Conservation (phyloP, 2,113 vertebrate species). For the Potamarius usumacintae region DNA sequence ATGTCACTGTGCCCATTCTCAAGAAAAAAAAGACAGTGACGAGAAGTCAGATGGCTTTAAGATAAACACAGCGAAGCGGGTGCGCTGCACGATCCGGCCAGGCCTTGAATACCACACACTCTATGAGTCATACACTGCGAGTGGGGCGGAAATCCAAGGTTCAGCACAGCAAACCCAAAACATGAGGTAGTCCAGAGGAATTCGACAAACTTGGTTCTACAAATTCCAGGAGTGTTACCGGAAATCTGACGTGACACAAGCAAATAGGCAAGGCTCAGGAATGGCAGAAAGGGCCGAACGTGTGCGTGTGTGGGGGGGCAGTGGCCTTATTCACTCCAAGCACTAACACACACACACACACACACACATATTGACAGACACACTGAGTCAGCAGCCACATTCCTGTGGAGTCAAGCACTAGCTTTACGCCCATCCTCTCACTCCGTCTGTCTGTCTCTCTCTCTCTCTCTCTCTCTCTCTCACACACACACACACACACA, state of each 20-base stretch:
- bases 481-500: conserved; percentile 18
- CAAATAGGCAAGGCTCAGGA: conserved; percentile 61
- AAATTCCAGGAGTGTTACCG: conserved; percentile 63
- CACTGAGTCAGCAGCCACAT: conserved; percentile 76
- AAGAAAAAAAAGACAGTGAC: conserved; percentile 29
- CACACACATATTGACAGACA: conserved; percentile 65
- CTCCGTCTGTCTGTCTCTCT: too few species aligned
- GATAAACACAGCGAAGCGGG: conserved; percentile 44
- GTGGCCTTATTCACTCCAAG: too few species aligned
- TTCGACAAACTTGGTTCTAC: conserved; percentile 60
- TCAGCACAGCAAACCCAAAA: conserved; percentile 39
- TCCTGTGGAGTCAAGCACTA: conserved; percentile 75
- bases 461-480: too few species aligned
- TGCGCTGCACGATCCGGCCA: background rate
- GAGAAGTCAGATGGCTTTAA: conserved; percentile 34
- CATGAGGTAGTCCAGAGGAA: conserved; percentile 48
- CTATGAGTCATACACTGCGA: conserved; percentile 37
- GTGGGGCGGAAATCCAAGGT: conserved; percentile 43
- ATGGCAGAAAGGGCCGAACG: conserved; percentile 30
- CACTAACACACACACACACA: conserved; percentile 28
- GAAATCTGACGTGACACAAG: conserved; percentile 72
- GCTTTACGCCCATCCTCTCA: conserved; percentile 62
- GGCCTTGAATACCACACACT: conserved; percentile 18
- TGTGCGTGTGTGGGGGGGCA: conserved; percentile 1
- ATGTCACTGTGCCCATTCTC: conserved; percentile 24